Base-by-base conservation (phyloP, 2,113 vertebrate genomes). In the Rana temporaria region DNA sequence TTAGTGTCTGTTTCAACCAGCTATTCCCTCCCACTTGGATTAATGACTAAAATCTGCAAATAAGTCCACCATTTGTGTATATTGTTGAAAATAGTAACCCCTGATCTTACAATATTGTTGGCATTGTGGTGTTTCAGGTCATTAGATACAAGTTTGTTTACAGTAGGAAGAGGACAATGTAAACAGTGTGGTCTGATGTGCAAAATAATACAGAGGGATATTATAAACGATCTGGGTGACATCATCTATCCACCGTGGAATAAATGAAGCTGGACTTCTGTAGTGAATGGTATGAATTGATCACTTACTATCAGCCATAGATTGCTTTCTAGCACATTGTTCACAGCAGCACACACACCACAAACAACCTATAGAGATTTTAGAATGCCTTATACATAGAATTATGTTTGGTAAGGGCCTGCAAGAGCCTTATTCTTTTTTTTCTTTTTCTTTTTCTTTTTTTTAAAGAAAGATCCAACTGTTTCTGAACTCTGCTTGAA, bases 401-500 rank as follows among this genome's bases (percentile, higher is more conserved):
- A 57, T 73, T 52, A 74, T 74, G 32, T 82, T 82, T 82, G 66
- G 70, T 65, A 87, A 84, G 86, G 90, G 90, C 88, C 87, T 88
- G 87, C 88, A 88, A 89, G 86, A 85, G 88, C 84, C 87, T 91
- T 91, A 92, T 94, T 93, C 89, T 93, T 92, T 92, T 90, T 89
- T 92, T 60, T 30, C n/a, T n/a, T n/a, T n/a, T n/a, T n/a, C n/a
- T 92, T 90, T 89, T 92, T 60, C 3, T 30, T 94, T 93, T 89
- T 93, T 92, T 92, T 90, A 88, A 56, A 12, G 90, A 94, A 92
- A 93, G 92, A 90, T 87, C 90, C 71, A 91, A 89, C 90, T 91
- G 91, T 92, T 92, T 94, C 93, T 95, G 94, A 95, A 96, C 93
- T 95, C 91, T 95, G 92, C 90, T 91, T 94, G 93, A 96, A 94